Evolutionary conservation across 2,113 vertebrate species (phyloP), one percentile per base, ranked within the genome.

Genomic region (Rhinoptilus africanus): DNA sequence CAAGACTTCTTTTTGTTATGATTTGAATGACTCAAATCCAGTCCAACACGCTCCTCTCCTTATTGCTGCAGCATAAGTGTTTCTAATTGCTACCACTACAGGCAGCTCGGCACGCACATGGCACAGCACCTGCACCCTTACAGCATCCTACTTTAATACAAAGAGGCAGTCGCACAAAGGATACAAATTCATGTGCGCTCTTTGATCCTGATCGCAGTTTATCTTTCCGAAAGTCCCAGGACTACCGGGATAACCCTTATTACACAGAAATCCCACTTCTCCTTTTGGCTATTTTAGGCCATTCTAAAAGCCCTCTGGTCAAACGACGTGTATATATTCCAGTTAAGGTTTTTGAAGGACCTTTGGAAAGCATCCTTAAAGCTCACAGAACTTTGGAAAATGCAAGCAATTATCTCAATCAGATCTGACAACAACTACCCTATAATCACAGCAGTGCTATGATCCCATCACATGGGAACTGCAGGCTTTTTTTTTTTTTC

Each of bases 121-220:
- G 96, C 96, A 66, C 92, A 32, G 97, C 98, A 96, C 97, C 97
- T 97, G 98, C 95, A 96, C 96, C 2, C 57, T 48, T 87, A 63
- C 92, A 34, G 81, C 30, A 69, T 62, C 93, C 97, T 75, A 43
- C 85, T 93, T 87, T 50, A 27, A 15, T 79, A 98, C 98, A 97
- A 98, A 98, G 98, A 89, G 95, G 88, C 76, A 73, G 76, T 20
- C n/a, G 71, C 97, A 98, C 98, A 98, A 98, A 98, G 98, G 96
- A 92, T 22, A 57, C 91, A 5, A 4, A 54, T 77, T 77, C 95
- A 80, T 41, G 81, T 57, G 62, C 69, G 51, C 93, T 73, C 95
- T 63, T 88, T 76, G 92, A 86, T 77, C 66, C 87, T 7, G 60
- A 8, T 26, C 3, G 79, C 84, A 66, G 82, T 24, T 67, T 63